These are phyloP conservation scores for Cynopterus sphinx DNA, from an alignment of 2,797 vertebrate species.

Conservation along the genomic window DNA sequence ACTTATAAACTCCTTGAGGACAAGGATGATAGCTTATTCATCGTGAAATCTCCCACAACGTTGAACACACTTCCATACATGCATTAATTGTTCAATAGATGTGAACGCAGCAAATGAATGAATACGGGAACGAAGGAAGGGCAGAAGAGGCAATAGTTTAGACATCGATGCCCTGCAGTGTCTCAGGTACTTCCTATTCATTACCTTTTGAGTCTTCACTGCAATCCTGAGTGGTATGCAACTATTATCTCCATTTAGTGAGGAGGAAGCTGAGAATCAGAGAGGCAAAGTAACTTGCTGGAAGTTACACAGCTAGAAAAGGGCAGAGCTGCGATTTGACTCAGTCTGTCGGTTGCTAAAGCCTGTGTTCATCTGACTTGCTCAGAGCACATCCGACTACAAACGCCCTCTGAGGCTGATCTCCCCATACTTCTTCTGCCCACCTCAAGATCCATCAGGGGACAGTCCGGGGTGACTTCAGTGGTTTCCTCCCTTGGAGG, in stretches of 20 bases:
- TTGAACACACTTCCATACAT: not conserved
- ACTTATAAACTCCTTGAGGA: slow-evolving; percentile 3
- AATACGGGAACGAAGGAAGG: not conserved
- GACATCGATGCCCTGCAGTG: not conserved
- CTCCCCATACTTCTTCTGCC: not conserved
- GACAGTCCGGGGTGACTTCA: not conserved
- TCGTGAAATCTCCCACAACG: not conserved
- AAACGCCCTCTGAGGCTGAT: not conserved
- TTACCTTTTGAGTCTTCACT: not conserved
- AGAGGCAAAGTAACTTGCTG: not conserved
- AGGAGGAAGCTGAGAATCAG: not conserved
- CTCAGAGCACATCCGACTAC: not conserved
- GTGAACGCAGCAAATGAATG: not conserved
- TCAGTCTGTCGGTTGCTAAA: not conserved
- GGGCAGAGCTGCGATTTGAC: not conserved
- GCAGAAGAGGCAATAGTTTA: not conserved
- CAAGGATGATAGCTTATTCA: not conserved
- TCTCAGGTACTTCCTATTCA: not conserved
- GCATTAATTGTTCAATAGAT: not conserved
- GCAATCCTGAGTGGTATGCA: not conserved
- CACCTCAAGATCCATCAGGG: not conserved
- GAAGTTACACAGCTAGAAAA: not conserved
- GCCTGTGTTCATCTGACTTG: not conserved
- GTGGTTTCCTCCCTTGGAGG: not conserved
- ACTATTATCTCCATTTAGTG: not conserved